phyloP scores from a whole-genome alignment of 2,797 vertebrate species.

The Tragopan temminckii region DNA sequence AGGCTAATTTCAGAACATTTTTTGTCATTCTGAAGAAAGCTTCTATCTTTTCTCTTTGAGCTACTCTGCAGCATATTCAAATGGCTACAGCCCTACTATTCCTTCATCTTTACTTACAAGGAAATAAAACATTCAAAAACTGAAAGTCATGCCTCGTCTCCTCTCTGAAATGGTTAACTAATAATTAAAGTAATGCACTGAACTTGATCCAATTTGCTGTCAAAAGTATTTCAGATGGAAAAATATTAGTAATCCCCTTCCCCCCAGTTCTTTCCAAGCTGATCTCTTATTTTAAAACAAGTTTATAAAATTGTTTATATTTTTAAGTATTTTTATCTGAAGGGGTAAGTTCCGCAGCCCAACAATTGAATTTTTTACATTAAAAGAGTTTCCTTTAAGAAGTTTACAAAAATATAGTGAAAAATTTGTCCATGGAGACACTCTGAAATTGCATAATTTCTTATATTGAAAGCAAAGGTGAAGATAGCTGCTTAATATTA shows the following conservation, averaged over 20 bases:
- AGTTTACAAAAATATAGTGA: neutral
- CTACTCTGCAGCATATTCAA: neutral
- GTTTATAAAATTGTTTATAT: neutral
- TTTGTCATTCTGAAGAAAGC: constrained; percentile 18
- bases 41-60: constrained; percentile 18
- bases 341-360: neutral
- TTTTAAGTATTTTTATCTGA: constrained; percentile 4
- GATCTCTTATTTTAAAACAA: neutral
- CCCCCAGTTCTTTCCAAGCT: neutral
- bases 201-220: neutral
- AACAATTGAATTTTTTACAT: neutral
- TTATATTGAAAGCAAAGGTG: neutral
- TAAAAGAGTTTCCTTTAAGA: neutral
- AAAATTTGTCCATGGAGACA: neutral
- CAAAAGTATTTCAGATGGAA: neutral
- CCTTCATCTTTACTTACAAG: neutral
- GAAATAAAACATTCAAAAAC: constrained; percentile 14
- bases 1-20: constrained; percentile 1
- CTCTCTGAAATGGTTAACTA: neutral
- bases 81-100: neutral
- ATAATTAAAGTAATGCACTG: neutral
- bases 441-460: neutral
- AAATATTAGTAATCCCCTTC: neutral
- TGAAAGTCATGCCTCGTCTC: neutral
- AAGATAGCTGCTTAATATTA: neutral